Base-by-base conservation (phyloP, 2,797 vertebrate species). In the Eurystomus glaucurus region DNA sequence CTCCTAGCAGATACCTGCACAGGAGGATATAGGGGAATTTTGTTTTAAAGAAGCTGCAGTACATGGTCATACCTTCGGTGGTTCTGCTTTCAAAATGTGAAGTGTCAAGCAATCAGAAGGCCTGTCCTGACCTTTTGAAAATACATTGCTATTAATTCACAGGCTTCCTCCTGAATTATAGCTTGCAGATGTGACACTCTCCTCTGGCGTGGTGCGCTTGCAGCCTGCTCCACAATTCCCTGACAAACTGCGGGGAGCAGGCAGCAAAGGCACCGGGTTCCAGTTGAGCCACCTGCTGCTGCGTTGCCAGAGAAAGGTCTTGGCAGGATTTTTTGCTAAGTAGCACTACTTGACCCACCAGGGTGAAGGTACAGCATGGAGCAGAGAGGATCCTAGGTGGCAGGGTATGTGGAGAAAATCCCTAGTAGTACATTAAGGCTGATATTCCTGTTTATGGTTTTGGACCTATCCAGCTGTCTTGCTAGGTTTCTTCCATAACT, bases 141-240 rank as follows among this genome's bases (percentile, higher is more conserved):
- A 29, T 10, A 6, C 15, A 14, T 15, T 71, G 14, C 25, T 51
- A 1, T 21, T 8, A 11, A 77, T 46, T 22, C 10, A 1, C 4
- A 6, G 33, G 61, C 15, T 82, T 84, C 23, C 22, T 77, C 41
- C 61, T 39, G 61, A 74, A 29, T 68, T 83, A 65, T 61, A 55
- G 29, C 37, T 58, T 2, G 17, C 58, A 85, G 77, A 14, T 46
- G 55, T 31, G 64, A 69, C 1, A 4, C 5, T 62, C 17, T 66
- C 14, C 64, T 68, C 41, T 0, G 2, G 4, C 0, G 0, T 0
- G 3, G 8, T 11, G 19, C 1, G 1, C 0, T 0, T 20, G 33
- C 45, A 66, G 29, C 18, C 55, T 58, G 68, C 6, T 39, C 64
- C 12, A 6, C 45, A 35, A 7, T 39, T 71, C 55, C 57, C 11